Evolutionary conservation across 2,888 invertebrate genomes (phyloP).

Genomic region (Leptinotarsa juncta): DNA sequence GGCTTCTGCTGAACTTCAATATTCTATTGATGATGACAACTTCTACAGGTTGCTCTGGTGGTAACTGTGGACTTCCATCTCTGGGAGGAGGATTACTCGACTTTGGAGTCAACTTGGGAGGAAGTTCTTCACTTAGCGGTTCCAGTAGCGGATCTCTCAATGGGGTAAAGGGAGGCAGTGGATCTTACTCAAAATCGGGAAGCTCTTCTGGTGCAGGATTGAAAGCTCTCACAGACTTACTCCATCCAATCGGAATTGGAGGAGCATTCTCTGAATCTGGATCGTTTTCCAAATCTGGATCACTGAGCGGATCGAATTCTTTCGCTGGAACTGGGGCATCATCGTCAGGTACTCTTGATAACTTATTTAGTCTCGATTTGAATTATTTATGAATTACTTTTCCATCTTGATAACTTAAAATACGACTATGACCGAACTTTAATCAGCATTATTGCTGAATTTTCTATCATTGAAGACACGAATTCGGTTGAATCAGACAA

Average conservation of each 20-base stretch:
- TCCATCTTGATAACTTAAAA: too few relatives aligned
- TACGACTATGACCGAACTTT: too few relatives aligned
- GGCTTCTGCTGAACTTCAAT: too few relatives aligned
- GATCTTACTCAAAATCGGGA: conserved; percentile 18
- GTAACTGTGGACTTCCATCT: conserved; percentile 15
- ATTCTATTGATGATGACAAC: too few relatives aligned
- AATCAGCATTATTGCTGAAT: too few relatives aligned
- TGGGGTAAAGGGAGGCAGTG: conserved; percentile 19
- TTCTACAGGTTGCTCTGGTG: conserved; percentile 24
- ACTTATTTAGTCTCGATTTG: neutral
- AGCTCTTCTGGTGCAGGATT: conserved; percentile 18
- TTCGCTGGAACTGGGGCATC: conserved; percentile 27
- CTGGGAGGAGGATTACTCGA: conserved; percentile 5
- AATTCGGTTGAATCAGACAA: too few relatives aligned
- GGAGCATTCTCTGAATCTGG: conserved; percentile 39
- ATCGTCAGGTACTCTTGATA: conserved; percentile 21
- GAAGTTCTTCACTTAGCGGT: conserved; percentile 28
- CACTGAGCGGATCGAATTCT: conserved; percentile 34
- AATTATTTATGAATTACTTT: too few relatives aligned
- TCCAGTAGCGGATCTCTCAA: conserved; percentile 15
- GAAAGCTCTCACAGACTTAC: conserved; percentile 7
- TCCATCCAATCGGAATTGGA: conserved; percentile 9
- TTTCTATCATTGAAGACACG: too few relatives aligned
- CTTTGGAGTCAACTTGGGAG: conserved; percentile 20
- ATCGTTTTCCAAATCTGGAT: conserved; percentile 40